Base-by-base conservation (phyloP, 2,113 vertebrate genomes). In the Ahaetulla prasina region DNA sequence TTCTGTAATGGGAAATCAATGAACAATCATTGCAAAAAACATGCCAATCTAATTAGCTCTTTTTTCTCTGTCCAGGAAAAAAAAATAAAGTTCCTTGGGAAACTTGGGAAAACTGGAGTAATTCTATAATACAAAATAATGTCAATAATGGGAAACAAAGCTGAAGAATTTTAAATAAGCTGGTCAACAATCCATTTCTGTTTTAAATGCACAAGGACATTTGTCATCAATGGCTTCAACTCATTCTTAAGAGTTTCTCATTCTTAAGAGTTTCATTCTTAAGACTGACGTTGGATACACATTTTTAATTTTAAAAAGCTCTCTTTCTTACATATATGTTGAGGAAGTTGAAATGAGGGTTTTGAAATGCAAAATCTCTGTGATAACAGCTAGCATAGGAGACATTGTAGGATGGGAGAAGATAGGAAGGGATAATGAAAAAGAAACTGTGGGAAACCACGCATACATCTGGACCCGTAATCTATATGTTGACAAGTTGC, bases 401-500 rank as follows among this genome's bases (percentile, higher is more conserved):
- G 50, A 68, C 30, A 68, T 18, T 68, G 14, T 68, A 68, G 63
- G 12, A 68, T 35, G 63, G 63, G 30, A 57, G 4, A 87, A 2
- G 8, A 60, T 91, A 60, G 3, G 39, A 88, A 89, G 92, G 93
- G 74, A 96, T 88, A 94, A 2, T 80, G 43, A 94, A 96, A 96
- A 94, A 9, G 50, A 94, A 55, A 90, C 89, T 94, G 53, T 88
- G 89, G 63, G 93, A 43, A 23, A n/a, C 25, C 23, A 20, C 0
- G 2, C 68, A 91, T 87, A 87, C 87, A 96, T 93, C 55, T 95
- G 95, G 95, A 92, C 87, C 55, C 93, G 91, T 96, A 96, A 97
- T 95, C 94, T 96, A 91, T 2, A 0, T 91, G 94, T 94, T 96
- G 96, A 97, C 96, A 97, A 96, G 92, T 50, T 96, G 93, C 94